Evolutionary conservation across 2,888 invertebrate species (phyloP).

Genomic region (Rhabditoides inermis): DNA sequence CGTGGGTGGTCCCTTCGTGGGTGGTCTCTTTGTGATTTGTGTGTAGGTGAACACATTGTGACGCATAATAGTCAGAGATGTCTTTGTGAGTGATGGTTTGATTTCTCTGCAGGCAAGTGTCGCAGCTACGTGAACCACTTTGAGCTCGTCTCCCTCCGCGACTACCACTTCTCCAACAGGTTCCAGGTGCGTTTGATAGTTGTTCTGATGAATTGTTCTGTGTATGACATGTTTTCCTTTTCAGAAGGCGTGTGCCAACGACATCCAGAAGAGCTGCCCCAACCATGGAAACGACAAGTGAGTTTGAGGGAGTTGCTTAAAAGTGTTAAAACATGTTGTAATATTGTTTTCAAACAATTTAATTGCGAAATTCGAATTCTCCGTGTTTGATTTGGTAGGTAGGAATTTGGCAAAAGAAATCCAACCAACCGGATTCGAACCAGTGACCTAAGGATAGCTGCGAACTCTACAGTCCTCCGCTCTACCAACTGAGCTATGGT

Average conservation of each 20-base stretch:
- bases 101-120: no score
- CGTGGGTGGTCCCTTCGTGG: no score
- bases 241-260: slow-evolving; percentile 72
- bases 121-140: slow-evolving; percentile 88
- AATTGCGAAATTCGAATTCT: no score
- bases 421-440: background rate
- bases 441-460: background rate
- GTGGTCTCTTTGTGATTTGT: no score
- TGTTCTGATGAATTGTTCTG: no score
- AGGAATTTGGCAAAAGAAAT: background rate
- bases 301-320: slow-evolving; percentile 2
- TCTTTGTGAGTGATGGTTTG: background rate
- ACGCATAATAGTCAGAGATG: background rate
- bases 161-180: slow-evolving; percentile 76
- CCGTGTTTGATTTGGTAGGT: no score
- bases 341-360: background rate
- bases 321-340: background rate
- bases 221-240: no score
- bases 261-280: slow-evolving; percentile 62
- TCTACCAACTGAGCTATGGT: slow-evolving; percentile 30
- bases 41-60: no score
- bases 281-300: slow-evolving; percentile 46
- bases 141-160: slow-evolving; percentile 82
- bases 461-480: slow-evolving; percentile 27
- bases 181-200: no score